These are phyloP conservation scores for Cryptocephalus primarius DNA, from an alignment of 2,888 invertebrate species.

Conservation along the genomic window DNA sequence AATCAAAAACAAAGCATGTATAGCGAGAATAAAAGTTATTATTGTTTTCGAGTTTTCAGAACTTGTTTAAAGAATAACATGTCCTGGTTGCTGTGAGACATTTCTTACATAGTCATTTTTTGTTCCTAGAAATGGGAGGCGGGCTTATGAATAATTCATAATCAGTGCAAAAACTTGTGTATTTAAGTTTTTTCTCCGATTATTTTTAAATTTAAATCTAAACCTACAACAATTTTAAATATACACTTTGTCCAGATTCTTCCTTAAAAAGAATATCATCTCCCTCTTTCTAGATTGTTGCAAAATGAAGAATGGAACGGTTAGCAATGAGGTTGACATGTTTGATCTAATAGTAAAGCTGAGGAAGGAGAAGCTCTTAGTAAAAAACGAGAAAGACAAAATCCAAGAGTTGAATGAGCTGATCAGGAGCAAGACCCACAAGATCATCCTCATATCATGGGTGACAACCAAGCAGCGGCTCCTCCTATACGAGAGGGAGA, in stretches of 20 bases:
- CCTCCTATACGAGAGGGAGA: conserved; percentile 60
- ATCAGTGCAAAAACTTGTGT: neutral
- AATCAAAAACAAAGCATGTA: no score
- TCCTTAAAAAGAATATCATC: no score
- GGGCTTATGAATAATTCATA: no score
- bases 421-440: conserved; percentile 44
- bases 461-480: conserved; percentile 77
- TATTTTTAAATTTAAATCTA: neutral
- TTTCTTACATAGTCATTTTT: no score
- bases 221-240: no score
- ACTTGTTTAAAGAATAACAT: no score
- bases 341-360: conserved; percentile 55
- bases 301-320: conserved; percentile 23
- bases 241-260: no score
- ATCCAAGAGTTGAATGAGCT: conserved; percentile 67
- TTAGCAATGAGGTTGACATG: conserved; percentile 23
- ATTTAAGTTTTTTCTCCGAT: neutral
- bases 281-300: neutral
- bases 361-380: conserved; percentile 77
- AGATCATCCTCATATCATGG: conserved; percentile 69
- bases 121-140: no score
- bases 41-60: no score
- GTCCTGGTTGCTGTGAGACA: no score
- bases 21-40: no score
- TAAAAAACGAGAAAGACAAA: conserved; percentile 73